Base-by-base conservation (phyloP, 2,888 invertebrate genomes). In the Hyles lineata region DNA sequence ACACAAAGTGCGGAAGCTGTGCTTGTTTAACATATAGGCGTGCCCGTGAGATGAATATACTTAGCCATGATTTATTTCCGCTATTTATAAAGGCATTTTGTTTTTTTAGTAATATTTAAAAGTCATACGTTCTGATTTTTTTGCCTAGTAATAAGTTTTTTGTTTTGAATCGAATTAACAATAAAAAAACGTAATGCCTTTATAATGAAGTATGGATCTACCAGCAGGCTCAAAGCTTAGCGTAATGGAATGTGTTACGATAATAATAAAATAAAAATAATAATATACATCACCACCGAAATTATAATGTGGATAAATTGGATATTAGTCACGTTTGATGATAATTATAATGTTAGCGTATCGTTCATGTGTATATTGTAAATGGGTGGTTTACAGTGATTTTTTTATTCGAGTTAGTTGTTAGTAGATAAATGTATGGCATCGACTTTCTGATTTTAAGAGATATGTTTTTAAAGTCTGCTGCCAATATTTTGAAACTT, bases 1-100 rank as follows among this genome's bases (percentile, higher is more conserved):
- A 80, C 72, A 80, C 74, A 82, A 59, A 82, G 85, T 87, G 88
- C 85, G 79, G 72, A 89, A 87, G 87, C 88, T 79, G 85, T 85
- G 85, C 83, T 74, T 70, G 43, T 80, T 86, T 86, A 83, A 85
- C 82, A 85, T 82, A 71, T 43, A 67, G 67, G 67, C 67, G 78
- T 83, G 82, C 82, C 80, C 71, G 81, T 83, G 83, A 75, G 72
- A 76, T 75, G 73, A 67, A 75, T 75, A 75, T 72, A 55, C 74
- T 73, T 58, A 71, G 73, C 74, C 29, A 61, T 75, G 32, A 67
- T 67, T 23, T 17, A 15, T 50, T 67, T 67, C 43, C 21, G 25
- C 23, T 50, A 67, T 50, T 23, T 50, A 50, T 3, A 50, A 23
- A 35, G 43, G 50, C 32, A 71, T 71, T 60, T 59, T 60, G 58